Conservation (phyloP, 2,888 invertebrate genomes). For the Diplolepis rosae region DNA sequence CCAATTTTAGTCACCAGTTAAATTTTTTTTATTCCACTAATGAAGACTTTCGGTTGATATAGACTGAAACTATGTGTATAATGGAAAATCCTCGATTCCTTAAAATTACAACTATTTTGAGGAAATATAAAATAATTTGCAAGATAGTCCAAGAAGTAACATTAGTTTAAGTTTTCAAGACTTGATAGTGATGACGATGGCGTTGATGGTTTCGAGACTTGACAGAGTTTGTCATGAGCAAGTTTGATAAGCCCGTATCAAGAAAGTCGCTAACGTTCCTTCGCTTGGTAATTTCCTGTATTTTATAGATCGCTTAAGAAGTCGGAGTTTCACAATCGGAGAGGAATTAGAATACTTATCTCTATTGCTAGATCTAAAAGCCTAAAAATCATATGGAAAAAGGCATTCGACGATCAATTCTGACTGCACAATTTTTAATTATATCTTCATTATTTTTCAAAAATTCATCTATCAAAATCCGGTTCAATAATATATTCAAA, state of each 20-base stretch:
- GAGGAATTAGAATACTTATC: constrained; percentile 65
- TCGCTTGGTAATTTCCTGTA: constrained; percentile 69
- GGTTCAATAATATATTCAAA: too few relatives aligned
- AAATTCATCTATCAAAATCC: too few relatives aligned
- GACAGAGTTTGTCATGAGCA: constrained; percentile 40
- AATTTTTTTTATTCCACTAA: constrained; percentile 7
- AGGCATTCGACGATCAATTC: not conserved
- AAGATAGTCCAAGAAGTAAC: not conserved
- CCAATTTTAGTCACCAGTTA: constrained; percentile 30
- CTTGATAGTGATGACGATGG: constrained; percentile 3
- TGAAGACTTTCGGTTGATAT: not conserved
- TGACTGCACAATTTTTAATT: not conserved
- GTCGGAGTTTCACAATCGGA: constrained; percentile 61
- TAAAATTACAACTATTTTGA: too few relatives aligned
- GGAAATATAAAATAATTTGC: constrained; percentile 28
- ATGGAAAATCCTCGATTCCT: not conserved
- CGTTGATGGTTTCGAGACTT: constrained; percentile 26
- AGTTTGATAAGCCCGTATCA: constrained; percentile 46
- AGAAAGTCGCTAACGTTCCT: constrained; percentile 38
- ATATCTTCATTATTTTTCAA: not conserved
- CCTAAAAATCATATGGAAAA: constrained; percentile 32
- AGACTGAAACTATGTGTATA: not conserved
- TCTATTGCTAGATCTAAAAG: constrained; percentile 43
- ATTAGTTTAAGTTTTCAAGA: not conserved
- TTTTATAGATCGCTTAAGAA: constrained; percentile 66